Evolutionary conservation across 2,797 vertebrate species (phyloP).

Genomic region (Cossypha polioptera): DNA sequence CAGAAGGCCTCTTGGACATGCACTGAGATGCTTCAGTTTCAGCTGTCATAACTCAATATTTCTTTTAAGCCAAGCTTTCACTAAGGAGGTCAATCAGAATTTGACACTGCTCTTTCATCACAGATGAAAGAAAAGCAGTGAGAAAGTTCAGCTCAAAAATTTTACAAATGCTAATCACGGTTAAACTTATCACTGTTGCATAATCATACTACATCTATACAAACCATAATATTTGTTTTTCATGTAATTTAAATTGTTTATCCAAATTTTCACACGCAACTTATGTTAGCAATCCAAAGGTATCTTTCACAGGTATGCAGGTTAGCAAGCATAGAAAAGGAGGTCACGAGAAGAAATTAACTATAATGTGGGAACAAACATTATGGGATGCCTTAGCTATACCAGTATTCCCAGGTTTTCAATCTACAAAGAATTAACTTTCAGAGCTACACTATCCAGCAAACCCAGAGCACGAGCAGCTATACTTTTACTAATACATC

Average conservation of each 20-base stretch:
- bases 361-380: not conserved
- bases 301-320: not conserved
- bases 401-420: not conserved
- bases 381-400: not conserved
- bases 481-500: not conserved
- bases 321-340: not conserved
- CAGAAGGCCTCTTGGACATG: not conserved
- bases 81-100: not conserved
- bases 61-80: not conserved
- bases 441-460: not conserved
- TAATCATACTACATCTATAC: not conserved
- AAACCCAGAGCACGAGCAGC: not conserved
- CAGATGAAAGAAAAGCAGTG: not conserved
- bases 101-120: not conserved
- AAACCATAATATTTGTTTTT: not conserved
- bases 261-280: not conserved
- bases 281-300: not conserved
- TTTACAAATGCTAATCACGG: not conserved
- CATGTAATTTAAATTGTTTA: not conserved
- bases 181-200: not conserved
- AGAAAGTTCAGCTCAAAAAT: not conserved
- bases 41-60: not conserved
- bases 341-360: not conserved
- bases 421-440: not conserved
- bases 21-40: not conserved